Percentiles rank a stretch among this genome's conserved stretches.
These are phyloP conservation scores for Netelia virgata DNA, from an alignment of 2,888 invertebrate species.

Conservation along the genomic window DNA sequence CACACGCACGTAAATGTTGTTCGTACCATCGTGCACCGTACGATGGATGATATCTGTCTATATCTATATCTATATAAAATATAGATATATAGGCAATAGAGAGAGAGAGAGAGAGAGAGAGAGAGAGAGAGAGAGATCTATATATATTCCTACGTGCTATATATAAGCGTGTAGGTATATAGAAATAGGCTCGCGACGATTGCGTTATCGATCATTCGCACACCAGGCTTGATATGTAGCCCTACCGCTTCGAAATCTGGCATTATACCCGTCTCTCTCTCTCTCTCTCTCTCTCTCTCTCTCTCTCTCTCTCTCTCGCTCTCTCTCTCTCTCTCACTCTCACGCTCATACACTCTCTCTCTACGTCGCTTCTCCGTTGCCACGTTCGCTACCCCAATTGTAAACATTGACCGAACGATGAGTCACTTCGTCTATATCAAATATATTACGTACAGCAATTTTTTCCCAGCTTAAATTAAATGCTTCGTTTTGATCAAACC, in stretches of 20 bases:
- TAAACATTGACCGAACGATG: constrained; percentile 79
- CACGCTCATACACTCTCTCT: too few relatives aligned
- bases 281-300: neutral
- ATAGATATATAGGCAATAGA: neutral
- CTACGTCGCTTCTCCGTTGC: too few relatives aligned
- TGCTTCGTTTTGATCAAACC: too few relatives aligned
- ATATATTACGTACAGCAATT: neutral
- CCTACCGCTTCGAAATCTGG: constrained; percentile 51
- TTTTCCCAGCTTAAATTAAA: neutral
- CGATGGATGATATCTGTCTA: constrained; percentile 1
- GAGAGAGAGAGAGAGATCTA: too few relatives aligned
- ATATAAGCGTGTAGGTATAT: neutral
- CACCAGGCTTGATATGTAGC: constrained; percentile 67
- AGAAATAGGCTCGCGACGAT: constrained; percentile 56
- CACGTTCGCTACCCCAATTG: too few relatives aligned
- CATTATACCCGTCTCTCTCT: neutral
- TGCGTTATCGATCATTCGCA: constrained; percentile 76
- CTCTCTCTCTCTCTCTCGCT: neutral
- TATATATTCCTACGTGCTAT: neutral
- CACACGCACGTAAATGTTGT: constrained; percentile 10
- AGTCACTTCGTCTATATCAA: constrained; percentile 73
- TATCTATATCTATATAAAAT: neutral
- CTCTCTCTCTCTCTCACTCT: neutral
- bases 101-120: too few relatives aligned
- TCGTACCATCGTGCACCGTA: neutral